Evolutionary conservation across 2,113 vertebrate species (phyloP).

Genomic region (Lethenteron reissneri): DNA sequence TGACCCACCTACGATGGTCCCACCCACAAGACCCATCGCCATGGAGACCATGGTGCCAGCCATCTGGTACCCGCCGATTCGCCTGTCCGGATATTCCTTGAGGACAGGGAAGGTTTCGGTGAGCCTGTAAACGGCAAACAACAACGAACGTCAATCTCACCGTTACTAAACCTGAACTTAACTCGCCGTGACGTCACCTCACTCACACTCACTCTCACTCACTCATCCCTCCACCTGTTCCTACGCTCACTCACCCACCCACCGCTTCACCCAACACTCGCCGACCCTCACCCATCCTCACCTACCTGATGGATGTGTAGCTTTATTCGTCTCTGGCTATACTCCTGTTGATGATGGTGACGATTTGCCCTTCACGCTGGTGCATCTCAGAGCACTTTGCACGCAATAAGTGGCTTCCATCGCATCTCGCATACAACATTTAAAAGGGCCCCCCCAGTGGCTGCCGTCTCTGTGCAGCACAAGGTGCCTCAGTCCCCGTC

Average conservation of each 20-base stretch:
- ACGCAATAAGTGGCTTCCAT: too few species aligned
- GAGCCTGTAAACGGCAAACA: conserved; percentile 25
- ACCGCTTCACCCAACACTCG: neutral
- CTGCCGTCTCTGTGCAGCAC: too few species aligned
- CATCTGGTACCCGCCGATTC: conserved; percentile 42
- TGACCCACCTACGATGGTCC: conserved; percentile 47
- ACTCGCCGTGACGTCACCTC: neutral
- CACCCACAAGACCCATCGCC: conserved; percentile 53
- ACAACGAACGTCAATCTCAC: neutral
- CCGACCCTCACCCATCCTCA: neutral
- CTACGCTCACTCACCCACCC: neutral
- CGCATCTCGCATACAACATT: too few species aligned
- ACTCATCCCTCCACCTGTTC: neutral
- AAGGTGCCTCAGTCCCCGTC: too few species aligned
- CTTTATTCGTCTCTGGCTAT: too few species aligned
- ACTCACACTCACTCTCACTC: neutral
- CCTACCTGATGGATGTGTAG: too few species aligned
- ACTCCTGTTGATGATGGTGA: too few species aligned
- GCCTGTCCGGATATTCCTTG: conserved; percentile 13
- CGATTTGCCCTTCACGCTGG: too few species aligned
- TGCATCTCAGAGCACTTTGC: too few species aligned
- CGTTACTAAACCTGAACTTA: neutral
- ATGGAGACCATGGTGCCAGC: conserved; percentile 50
- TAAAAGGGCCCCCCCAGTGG: too few species aligned
- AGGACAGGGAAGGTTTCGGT: conserved; percentile 26